Percentiles rank a stretch among this genome's conserved stretches.
Evolutionary conservation across 2,888 invertebrate genomes (phyloP).

Genomic region (Hemistola chrysoprasaria): DNA sequence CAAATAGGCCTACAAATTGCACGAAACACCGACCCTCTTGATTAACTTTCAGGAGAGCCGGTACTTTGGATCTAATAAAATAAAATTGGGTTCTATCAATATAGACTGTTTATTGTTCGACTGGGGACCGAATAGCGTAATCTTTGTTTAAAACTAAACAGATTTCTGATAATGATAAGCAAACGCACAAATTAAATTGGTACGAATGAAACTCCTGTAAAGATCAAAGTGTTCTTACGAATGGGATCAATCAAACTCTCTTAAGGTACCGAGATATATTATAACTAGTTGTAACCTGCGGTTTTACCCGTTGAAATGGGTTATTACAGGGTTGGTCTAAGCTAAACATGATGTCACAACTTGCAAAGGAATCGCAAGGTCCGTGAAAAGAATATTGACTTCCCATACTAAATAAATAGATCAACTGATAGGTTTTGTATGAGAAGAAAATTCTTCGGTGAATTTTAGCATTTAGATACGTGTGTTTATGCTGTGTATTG

Average conservation of each 20-base stretch:
- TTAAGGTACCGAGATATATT: conserved; percentile 7
- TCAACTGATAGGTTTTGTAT: too few relatives aligned
- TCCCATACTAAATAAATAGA: too few relatives aligned
- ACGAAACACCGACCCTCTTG: conserved; percentile 62
- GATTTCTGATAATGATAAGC: conserved; percentile 1
- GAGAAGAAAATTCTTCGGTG: too few relatives aligned
- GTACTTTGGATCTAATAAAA: conserved; percentile 59
- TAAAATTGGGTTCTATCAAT: conserved; percentile 55
- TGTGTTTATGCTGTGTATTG: too few relatives aligned
- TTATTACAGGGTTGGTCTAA: too few relatives aligned
- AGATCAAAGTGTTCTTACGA: conserved; percentile 1
- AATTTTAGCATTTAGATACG: too few relatives aligned
- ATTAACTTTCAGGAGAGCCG: conserved; percentile 59
- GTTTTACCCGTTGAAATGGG: too few relatives aligned
- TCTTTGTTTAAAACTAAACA: conserved; percentile 7
- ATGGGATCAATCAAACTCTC: conserved; percentile 9
- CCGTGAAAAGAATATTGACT: too few relatives aligned
- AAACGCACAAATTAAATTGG: background rate
- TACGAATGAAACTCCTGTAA: too few relatives aligned
- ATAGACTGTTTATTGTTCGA: conserved; percentile 32
- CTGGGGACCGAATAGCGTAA: conserved; percentile 8
- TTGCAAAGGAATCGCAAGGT: too few relatives aligned
- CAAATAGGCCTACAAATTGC: conserved; percentile 67
- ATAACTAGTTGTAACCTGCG: too few relatives aligned
- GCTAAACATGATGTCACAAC: too few relatives aligned